Conservation (phyloP, 2,113 vertebrate genomes). For the Pachypanchax playfairii region DNA sequence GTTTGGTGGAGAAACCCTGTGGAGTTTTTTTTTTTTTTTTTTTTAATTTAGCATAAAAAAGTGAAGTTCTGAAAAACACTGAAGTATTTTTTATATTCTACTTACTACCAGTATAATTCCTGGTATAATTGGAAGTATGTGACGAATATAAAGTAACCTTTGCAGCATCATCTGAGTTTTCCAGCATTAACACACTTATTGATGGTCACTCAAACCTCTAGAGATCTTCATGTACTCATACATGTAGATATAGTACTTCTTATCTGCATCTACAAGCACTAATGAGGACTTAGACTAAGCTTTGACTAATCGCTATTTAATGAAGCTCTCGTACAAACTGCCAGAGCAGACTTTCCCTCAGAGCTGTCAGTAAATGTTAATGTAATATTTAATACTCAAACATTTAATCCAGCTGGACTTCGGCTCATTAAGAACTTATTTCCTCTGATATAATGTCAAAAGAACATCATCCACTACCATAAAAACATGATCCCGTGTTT, state of each 20-base stretch:
- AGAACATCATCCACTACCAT: background rate
- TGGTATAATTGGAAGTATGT: too few relatives aligned
- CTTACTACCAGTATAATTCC: too few relatives aligned
- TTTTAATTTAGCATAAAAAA: too few relatives aligned
- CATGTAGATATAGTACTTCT: background rate
- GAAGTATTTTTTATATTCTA: too few relatives aligned
- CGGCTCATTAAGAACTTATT: background rate
- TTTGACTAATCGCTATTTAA: conserved; percentile 27
- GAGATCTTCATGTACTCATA: background rate
- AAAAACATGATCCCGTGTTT: background rate
- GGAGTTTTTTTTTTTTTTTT: too few relatives aligned
- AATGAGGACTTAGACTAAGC: conserved; percentile 2
- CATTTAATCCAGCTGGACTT: too few relatives aligned
- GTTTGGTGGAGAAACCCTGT: too few relatives aligned
- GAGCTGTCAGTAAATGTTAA: background rate
- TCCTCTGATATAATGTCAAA: background rate
- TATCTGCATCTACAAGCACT: background rate
- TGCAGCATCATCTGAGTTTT: background rate
- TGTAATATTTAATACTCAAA: background rate
- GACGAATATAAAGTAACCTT: too few relatives aligned
- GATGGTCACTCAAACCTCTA: background rate
- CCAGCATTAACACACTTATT: background rate
- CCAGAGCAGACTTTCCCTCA: background rate
- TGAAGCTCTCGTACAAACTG: conserved; percentile 11
- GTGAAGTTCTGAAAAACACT: too few relatives aligned